A percentile compares a stretch with the other conserved stretches of the same genome.
These are phyloP conservation scores for Mus minutoides DNA, from an alignment of 2,797 vertebrate species.

Conservation along the genomic window DNA sequence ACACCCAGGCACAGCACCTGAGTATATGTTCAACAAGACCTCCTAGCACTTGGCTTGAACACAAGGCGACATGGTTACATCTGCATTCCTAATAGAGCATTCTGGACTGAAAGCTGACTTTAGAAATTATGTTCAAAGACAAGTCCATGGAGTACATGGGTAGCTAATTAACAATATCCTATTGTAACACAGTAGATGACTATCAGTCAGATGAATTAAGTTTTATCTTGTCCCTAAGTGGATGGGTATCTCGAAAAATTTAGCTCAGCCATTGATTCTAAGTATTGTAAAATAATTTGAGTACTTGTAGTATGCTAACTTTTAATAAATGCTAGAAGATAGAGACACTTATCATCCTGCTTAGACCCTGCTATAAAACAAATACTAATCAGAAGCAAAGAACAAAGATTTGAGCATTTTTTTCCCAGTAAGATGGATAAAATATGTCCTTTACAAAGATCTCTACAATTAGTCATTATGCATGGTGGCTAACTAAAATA, in stretches of 20 bases:
- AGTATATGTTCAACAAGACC: background rate
- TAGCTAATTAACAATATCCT: background rate
- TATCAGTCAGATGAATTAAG: background rate
- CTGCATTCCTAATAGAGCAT: background rate
- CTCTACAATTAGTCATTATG: background rate
- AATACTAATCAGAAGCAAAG: slow-evolving; percentile 43
- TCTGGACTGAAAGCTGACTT: slow-evolving; percentile 2
- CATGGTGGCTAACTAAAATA: slow-evolving; percentile 21
- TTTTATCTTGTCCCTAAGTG: slow-evolving; percentile 19
- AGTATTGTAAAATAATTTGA: slow-evolving; percentile 25
- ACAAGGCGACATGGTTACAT: background rate
- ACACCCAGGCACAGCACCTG: background rate
- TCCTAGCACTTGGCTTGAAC: background rate
- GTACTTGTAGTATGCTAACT: background rate
- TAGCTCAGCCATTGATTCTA: background rate
- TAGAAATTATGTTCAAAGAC: background rate
- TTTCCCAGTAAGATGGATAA: slow-evolving; percentile 14
- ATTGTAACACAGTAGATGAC: background rate
- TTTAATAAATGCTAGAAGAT: slow-evolving; percentile 8
- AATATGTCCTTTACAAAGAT: slow-evolving; percentile 10
- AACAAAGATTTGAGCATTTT: slow-evolving; percentile 5
- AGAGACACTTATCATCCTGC: slow-evolving; percentile 10
- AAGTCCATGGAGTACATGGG: background rate
- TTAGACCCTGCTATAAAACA: slow-evolving; percentile 35
- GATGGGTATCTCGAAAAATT: slow-evolving; percentile 2